phyloP scores from a whole-genome alignment of 2,113 vertebrate genomes.

The Orthonyx spaldingii region DNA sequence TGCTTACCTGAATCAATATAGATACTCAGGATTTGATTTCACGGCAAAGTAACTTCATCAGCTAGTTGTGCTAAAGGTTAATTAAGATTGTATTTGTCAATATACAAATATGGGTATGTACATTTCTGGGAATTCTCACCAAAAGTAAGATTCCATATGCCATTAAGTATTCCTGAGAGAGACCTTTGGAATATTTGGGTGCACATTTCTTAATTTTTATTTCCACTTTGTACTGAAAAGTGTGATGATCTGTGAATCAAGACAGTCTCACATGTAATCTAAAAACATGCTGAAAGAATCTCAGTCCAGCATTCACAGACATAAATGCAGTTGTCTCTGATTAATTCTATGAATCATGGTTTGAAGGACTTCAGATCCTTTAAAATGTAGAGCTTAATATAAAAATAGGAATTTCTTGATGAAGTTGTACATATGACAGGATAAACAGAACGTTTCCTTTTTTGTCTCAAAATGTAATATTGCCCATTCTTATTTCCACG shows the following conservation, averaged over 20 bases:
- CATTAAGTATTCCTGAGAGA: not conserved
- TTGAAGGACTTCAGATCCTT: not conserved
- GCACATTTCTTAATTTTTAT: not conserved
- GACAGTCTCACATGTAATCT: not conserved
- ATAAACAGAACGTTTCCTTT: not conserved
- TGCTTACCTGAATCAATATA: not conserved
- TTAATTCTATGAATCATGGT: not conserved
- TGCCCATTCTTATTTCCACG: not conserved
- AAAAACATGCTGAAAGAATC: not conserved
- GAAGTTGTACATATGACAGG: not conserved
- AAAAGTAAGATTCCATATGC: not conserved
- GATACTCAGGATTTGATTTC: not conserved
- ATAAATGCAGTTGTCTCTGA: not conserved
- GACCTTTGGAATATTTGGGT: not conserved
- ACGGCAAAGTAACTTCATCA: not conserved
- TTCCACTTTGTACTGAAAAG: not conserved
- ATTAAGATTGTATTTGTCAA: slow-evolving; percentile 10
- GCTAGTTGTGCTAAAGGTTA: slow-evolving; percentile 13
- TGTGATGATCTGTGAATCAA: not conserved
- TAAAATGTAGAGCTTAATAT: not conserved
- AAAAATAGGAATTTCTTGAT: not conserved
- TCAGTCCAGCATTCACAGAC: not conserved
- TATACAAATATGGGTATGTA: not conserved
- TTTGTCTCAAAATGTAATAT: not conserved
- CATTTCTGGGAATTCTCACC: not conserved